These are phyloP conservation scores for Odontocolon sp. DNA, from an alignment of 2,888 invertebrate genomes.

Conservation along the genomic window DNA sequence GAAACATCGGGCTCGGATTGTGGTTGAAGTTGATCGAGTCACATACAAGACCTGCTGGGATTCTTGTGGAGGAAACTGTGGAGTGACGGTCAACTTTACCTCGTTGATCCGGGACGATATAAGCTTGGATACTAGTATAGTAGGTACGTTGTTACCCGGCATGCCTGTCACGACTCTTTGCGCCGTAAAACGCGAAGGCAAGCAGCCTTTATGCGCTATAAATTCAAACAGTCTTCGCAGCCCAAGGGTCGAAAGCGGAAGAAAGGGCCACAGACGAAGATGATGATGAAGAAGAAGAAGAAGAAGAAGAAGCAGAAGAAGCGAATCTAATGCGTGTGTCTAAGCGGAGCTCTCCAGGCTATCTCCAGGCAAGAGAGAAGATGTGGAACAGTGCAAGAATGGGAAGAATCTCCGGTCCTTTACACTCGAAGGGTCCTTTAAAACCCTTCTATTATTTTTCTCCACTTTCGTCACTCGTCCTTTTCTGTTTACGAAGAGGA, in stretches of 20 bases:
- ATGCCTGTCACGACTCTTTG: conserved; percentile 71
- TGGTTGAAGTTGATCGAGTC: too few relatives aligned
- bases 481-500: too few relatives aligned
- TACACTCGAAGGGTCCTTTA: too few relatives aligned
- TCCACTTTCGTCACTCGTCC: too few relatives aligned
- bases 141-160: conserved; percentile 58
- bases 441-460: too few relatives aligned
- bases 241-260: conserved; percentile 32
- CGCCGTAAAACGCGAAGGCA: conserved; percentile 69
- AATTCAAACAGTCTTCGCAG: conserved; percentile 75
- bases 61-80: too few relatives aligned
- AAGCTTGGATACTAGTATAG: conserved; percentile 33
- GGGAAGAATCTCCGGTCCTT: too few relatives aligned
- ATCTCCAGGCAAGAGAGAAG: neutral
- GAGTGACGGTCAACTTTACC: too few relatives aligned
- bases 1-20: too few relatives aligned
- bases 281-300: conserved; percentile 32
- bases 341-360: neutral
- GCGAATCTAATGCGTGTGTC: neutral
- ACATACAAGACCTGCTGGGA: too few relatives aligned
- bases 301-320: neutral
- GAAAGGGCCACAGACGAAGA: conserved; percentile 30
- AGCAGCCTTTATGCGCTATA: conserved; percentile 77
- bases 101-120: too few relatives aligned
- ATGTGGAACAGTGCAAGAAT: too few relatives aligned